Conservation (phyloP, 2,113 vertebrate species). For the Meles meles region DNA sequence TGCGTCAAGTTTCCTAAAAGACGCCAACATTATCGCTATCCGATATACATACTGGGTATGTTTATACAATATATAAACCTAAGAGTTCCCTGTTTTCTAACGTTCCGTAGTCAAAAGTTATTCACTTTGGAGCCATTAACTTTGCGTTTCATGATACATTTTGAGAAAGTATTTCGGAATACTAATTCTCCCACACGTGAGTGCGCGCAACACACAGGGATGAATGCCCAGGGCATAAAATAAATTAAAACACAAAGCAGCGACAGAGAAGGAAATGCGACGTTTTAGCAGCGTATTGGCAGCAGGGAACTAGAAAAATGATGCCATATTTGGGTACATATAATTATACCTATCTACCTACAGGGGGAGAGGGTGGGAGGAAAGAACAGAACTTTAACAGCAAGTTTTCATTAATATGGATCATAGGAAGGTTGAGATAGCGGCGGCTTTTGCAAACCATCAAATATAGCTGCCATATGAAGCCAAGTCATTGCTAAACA, state of each 20-base stretch:
- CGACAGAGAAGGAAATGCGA: slow-evolving; percentile 34
- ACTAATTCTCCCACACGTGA: background rate
- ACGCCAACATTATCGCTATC: slow-evolving; percentile 27
- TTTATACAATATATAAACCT: background rate
- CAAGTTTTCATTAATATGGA: background rate
- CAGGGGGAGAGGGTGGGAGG: background rate
- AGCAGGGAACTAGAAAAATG: slow-evolving; percentile 68
- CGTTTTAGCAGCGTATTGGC: slow-evolving; percentile 73
- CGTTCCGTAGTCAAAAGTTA: background rate
- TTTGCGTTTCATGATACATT: slow-evolving; percentile 30
- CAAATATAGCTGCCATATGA: slow-evolving; percentile 53
- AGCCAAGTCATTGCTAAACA: slow-evolving; percentile 61
- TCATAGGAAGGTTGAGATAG: background rate
- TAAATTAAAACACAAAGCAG: slow-evolving; percentile 59
- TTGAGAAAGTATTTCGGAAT: slow-evolving; percentile 33
- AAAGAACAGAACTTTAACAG: slow-evolving; percentile 34
- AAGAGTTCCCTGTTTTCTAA: background rate
- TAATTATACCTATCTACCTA: background rate
- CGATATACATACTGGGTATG: background rate
- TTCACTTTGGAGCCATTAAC: background rate
- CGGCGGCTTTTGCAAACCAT: slow-evolving; percentile 37
- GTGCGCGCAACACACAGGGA: slow-evolving; percentile 26
- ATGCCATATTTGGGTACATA: slow-evolving; percentile 12
- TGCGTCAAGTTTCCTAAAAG: slow-evolving; percentile 73
- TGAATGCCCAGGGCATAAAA: slow-evolving; percentile 9